Conservation (phyloP, 2,113 vertebrate species). For the Apeltes quadracus region DNA sequence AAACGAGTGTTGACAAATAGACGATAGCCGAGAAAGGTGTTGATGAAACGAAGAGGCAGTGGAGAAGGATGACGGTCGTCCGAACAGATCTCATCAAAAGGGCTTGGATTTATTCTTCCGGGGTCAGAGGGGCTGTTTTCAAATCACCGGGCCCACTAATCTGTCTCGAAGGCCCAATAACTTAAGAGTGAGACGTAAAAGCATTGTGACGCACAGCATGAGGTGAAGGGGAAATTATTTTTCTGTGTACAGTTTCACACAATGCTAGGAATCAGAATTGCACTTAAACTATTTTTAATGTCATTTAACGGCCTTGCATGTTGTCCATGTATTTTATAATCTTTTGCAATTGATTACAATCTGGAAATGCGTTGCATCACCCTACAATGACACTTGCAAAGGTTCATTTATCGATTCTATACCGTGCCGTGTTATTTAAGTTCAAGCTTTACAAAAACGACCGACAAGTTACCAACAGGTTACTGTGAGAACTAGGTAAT, state of each 20-base stretch:
- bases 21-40: slow-evolving; percentile 29
- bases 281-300: background rate
- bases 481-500: background rate
- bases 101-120: slow-evolving; percentile 50
- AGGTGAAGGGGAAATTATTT: background rate
- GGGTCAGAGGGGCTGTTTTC: slow-evolving; percentile 41
- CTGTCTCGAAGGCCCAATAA: slow-evolving; percentile 56
- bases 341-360: too few relatives aligned
- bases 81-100: slow-evolving; percentile 52
- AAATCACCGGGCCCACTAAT: slow-evolving; percentile 37
- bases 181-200: slow-evolving; percentile 49
- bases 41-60: slow-evolving; percentile 38
- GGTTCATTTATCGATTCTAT: too few relatives aligned
- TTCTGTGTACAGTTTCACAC: too few relatives aligned
- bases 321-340: background rate
- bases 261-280: background rate
- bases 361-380: too few relatives aligned
- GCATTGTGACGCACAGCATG: slow-evolving; percentile 12
- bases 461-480: too few relatives aligned
- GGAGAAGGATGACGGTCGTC: slow-evolving; percentile 47
- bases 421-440: too few relatives aligned
- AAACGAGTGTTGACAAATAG: slow-evolving; percentile 53
- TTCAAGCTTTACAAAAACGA: too few relatives aligned
- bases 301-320: background rate
- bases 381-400: too few relatives aligned